phyloP scores from a whole-genome alignment of 2,888 invertebrate species.

The Lymantria monacha region DNA sequence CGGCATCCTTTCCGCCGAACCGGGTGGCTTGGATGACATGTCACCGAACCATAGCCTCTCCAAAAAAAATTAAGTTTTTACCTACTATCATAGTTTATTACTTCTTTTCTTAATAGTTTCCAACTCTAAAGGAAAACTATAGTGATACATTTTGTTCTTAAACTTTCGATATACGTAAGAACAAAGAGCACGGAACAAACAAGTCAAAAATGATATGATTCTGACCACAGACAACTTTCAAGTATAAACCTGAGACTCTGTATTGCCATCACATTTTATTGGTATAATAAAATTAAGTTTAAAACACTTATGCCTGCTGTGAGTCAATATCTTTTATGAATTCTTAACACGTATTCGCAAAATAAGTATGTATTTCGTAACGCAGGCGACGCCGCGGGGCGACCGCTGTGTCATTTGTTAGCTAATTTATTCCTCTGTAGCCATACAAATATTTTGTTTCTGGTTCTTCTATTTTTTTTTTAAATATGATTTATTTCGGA shows the following conservation, averaged over 20 bases:
- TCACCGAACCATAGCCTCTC: too few species aligned
- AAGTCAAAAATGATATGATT: too few species aligned
- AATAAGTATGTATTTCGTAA: neutral
- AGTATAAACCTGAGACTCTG: neutral
- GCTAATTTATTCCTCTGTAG: constrained; percentile 22
- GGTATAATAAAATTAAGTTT: neutral
- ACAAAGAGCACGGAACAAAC: too few species aligned
- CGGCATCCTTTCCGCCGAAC: too few species aligned
- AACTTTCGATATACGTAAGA: too few species aligned
- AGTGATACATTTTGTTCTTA: too few species aligned
- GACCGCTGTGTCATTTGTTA: constrained; percentile 17
- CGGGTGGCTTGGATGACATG: too few species aligned
- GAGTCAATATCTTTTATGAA: constrained; percentile 4
- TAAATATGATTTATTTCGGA: constrained; percentile 1
- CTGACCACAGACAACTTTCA: neutral
- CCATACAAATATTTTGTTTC: constrained; percentile 13
- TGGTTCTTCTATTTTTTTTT: neutral
- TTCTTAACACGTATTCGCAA: constrained; percentile 6
- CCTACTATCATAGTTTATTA: too few species aligned
- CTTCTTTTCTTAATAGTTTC: too few species aligned
- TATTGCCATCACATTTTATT: neutral
- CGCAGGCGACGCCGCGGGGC: constrained; percentile 21
- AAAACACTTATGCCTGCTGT: neutral
- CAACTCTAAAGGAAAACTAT: too few species aligned
- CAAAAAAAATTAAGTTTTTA: too few species aligned